Percentiles rank a stretch among this genome's conserved stretches.
These are phyloP conservation scores for Columba livia DNA, from an alignment of 2,113 vertebrate species.

Conservation along the genomic window DNA sequence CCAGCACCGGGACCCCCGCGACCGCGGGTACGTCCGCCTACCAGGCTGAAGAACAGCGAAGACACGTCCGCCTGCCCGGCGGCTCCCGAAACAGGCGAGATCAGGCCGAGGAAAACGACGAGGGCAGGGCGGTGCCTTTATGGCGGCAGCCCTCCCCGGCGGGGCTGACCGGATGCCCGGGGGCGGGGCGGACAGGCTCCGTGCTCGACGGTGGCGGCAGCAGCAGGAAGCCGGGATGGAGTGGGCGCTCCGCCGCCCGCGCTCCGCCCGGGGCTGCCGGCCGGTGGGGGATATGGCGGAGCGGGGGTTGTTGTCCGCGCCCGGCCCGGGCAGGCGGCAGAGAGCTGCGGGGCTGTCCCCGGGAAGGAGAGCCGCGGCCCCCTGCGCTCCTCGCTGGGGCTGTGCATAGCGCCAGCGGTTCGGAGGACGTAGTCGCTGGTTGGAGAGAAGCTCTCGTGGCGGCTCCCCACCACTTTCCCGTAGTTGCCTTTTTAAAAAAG, in stretches of 20 bases:
- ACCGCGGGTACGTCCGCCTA: too few relatives aligned
- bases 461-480: background rate
- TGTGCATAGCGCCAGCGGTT: too few relatives aligned
- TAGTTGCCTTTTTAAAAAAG: too few relatives aligned
- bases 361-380: background rate
- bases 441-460: too few relatives aligned
- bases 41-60: background rate
- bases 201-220: too few relatives aligned
- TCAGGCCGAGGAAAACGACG: rapidly evolving
- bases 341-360: background rate
- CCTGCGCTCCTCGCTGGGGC: too few relatives aligned
- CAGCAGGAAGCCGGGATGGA: rapidly evolving
- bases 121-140: background rate
- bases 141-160: background rate
- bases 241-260: too few relatives aligned
- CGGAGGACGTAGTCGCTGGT: background rate
- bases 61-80: background rate
- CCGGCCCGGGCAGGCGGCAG: background rate
- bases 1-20: background rate
- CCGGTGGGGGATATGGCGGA: background rate
- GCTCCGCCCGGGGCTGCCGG: background rate
- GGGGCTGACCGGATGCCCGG: background rate
- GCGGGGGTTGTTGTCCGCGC: background rate
- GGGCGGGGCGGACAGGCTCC: background rate
- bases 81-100: too few relatives aligned